A percentile compares a stretch with the other conserved stretches of the same genome.
These are phyloP conservation scores for Amphipyra tragopoginis DNA, from an alignment of 2,888 invertebrate genomes.

Conservation along the genomic window DNA sequence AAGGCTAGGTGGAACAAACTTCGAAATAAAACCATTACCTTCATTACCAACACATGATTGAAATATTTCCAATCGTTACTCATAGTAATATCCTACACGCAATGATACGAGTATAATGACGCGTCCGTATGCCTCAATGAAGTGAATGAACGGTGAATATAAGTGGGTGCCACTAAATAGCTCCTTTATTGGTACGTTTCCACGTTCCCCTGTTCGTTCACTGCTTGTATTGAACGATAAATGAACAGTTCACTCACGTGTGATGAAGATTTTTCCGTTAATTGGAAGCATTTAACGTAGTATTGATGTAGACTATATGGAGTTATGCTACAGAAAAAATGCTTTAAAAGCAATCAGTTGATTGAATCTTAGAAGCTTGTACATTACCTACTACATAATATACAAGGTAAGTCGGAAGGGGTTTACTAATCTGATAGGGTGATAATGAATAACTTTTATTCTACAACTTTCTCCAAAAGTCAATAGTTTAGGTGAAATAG, in stretches of 20 bases:
- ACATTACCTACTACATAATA: too few relatives aligned
- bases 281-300: conserved; percentile 6
- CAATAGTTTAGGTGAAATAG: too few relatives aligned
- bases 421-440: too few relatives aligned
- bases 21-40: too few relatives aligned
- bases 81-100: conserved; percentile 2
- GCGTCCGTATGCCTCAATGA: conserved; percentile 16
- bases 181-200: conserved; percentile 16
- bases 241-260: conserved; percentile 10
- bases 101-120: conserved; percentile 6
- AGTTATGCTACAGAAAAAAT: too few relatives aligned
- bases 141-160: conserved; percentile 5
- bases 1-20: too few relatives aligned
- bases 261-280: background rate
- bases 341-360: too few relatives aligned
- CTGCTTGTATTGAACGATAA: conserved; percentile 17
- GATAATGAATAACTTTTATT: too few relatives aligned
- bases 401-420: too few relatives aligned
- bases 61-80: conserved; percentile 3
- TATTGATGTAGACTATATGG: background rate
- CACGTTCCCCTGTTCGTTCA: conserved; percentile 1
- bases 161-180: conserved; percentile 23
- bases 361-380: too few relatives aligned
- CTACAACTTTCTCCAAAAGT: too few relatives aligned
- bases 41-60: background rate